These are phyloP conservation scores for Alethe castanea DNA, from an alignment of 2,113 vertebrate species.

Conservation along the genomic window DNA sequence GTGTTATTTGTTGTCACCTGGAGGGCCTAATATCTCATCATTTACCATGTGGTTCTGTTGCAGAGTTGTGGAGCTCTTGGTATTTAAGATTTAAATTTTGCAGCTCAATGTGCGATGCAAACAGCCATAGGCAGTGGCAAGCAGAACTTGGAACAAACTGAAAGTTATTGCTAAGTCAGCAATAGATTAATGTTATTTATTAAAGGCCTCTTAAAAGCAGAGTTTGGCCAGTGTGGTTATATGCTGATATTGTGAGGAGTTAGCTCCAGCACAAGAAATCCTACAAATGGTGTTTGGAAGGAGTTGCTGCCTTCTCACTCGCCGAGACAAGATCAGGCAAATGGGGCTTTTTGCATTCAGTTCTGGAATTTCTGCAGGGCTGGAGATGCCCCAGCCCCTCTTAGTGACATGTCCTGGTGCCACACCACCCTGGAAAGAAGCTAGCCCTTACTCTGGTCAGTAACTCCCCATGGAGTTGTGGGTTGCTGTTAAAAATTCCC, in stretches of 20 bases:
- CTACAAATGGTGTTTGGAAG: neutral
- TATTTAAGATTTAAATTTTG: neutral
- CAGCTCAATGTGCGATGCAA: neutral
- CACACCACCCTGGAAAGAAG: too few relatives aligned
- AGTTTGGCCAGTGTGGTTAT: neutral
- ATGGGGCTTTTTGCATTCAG: neutral
- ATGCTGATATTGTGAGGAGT: neutral
- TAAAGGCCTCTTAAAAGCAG: neutral
- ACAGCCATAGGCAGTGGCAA: neutral
- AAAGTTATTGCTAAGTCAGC: neutral
- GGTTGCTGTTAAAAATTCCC: neutral
- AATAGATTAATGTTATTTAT: neutral
- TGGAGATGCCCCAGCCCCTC: neutral
- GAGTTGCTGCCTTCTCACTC: fast-evolving
- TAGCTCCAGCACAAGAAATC: neutral
- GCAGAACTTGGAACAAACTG: neutral
- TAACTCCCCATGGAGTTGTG: neutral
- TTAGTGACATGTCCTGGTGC: neutral
- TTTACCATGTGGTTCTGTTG: neutral
- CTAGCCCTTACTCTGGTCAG: neutral
- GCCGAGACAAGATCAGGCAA: fast-evolving
- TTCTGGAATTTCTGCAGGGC: neutral
- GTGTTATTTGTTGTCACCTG: neutral
- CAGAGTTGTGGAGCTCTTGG: neutral
- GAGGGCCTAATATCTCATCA: neutral